A percentile compares a stretch with the other conserved stretches of the same genome.
These are phyloP conservation scores for Trachymyrmex cornetzi DNA, from an alignment of 1,140 invertebrate genomes.

Conservation along the genomic window DNA sequence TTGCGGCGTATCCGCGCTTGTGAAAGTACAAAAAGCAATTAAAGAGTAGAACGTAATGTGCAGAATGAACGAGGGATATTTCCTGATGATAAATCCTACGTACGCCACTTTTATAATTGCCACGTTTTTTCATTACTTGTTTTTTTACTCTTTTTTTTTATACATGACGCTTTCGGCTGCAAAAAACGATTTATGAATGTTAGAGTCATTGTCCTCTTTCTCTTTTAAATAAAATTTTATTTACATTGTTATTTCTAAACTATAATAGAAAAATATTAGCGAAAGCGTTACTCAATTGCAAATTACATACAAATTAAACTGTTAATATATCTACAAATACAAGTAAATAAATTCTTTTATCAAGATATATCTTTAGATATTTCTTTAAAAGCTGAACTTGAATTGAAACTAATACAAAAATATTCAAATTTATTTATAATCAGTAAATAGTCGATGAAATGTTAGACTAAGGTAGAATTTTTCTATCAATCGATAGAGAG, in stretches of 20 bases:
- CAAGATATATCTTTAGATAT: background rate
- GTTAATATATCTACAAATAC: background rate
- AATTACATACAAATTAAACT: background rate
- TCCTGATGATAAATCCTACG: constrained; percentile 27
- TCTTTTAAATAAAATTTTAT: constrained; percentile 6
- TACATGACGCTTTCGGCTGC: background rate
- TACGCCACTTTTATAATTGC: background rate
- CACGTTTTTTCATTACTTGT: background rate
- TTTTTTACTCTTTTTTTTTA: constrained; percentile 16
- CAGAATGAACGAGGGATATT: constrained; percentile 24
- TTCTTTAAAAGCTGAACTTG: background rate
- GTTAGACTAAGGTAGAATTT: background rate
- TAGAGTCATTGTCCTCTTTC: background rate
- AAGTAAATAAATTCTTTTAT: background rate
- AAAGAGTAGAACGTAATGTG: constrained; percentile 46
- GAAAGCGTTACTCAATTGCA: background rate
- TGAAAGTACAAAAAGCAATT: constrained; percentile 42
- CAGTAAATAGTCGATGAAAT: constrained; percentile 16
- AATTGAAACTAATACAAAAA: constrained; percentile 12
- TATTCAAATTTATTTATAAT: background rate
- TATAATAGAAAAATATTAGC: background rate
- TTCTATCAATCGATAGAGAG: constrained; percentile 1
- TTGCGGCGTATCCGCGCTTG: constrained; percentile 22
- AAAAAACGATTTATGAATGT: background rate
- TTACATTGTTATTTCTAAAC: background rate